Base-by-base conservation (phyloP, 23 tunicate genomes). In the Clavelina lepadiformis region DNA sequence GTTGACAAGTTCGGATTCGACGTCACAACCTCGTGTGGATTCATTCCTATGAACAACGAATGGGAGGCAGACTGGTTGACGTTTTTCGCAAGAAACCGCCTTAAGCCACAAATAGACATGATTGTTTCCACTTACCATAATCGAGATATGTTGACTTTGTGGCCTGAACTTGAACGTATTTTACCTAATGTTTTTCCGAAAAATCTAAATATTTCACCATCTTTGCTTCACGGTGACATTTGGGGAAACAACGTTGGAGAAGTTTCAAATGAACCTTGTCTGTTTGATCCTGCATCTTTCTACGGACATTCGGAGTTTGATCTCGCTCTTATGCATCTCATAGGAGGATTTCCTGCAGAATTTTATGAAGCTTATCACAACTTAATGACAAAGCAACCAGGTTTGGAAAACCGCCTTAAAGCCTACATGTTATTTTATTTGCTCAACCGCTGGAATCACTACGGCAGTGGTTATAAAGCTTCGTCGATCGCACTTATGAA, bases 381-480 rank as follows among this genome's bases (percentile, higher is more conserved):
- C 33, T 2, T 78, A 30, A 72, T 86, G 33, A 85, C 95, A 26
- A 86, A 72, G 46, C 46, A 46, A 13, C 44, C 73, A 3, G 95
- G 95, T 0, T 86, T 86, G 38, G 74, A 78, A 51, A 33, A 58
- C 19, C 68, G 95, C 29, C 70, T 33, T 41, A 45, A 53, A 29
- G 53, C 71, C 13, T 86, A 86, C 59, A 65, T 78, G 56, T 65
- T 86, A 2, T 86, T 79, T 56, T 85, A 86, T 68, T 78, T 78
- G 66, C 44, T 86, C 44, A 86, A 86, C 35, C 95, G 78, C 51
- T 86, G 95, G 95, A 78, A 86, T 58, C 95, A 86, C 59, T 86
- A 78, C 55, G 95, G 95, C 6, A 67, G 72, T 34, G 80, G 85
- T 7, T 86, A 86, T 38, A 59, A 65, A 28, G 62, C 46, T 2